Base-by-base conservation (phyloP, 2,888 invertebrate species). In the Anthrax anthrax region DNA sequence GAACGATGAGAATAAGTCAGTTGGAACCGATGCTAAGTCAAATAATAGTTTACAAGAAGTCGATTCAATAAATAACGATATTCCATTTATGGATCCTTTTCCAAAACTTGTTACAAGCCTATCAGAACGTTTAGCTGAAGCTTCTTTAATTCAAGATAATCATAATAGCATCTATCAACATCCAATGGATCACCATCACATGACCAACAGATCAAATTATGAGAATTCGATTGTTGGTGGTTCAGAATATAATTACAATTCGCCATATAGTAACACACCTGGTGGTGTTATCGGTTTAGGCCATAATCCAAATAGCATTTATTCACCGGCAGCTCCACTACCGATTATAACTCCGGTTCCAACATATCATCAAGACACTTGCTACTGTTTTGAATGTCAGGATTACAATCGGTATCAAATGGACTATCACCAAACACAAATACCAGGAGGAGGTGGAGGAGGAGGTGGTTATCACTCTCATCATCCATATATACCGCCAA, bases 361-460 rank as follows among this genome's bases (percentile, higher is more conserved):
- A 37, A 58, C 57, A 12, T 57, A 57, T 47, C 67, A 67, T 49
- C 65, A 67, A 46, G 68, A 68, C 19, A 60, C 62, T 18, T 68
- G 67, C 51, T 67, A 60, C 49, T 68, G 67, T 46, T 67, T 63
- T 47, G 67, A 68, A 32, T 67, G 67, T 47, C 67, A 67, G 52
- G 63, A 66, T 39, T 60, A 59, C 53, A 57, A 57, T 34, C 56
- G 52, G 50, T 62, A 58, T 48, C 56, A 53, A 38, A 42, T 52
- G 43, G 47, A 53, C 29, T 52, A 57, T 37, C 52, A 52, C 32
- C 45, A 47, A 6, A 12, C 41, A 56, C 18, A 60, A 55, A 36
- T 56, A 61, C 9, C 57, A 55, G 29, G 56, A 54, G 29, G 56
- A 54, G 41, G 54, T 47, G 23, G 49, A 47, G 32, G 36, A 47